Evolutionary conservation across 2,888 invertebrate species (phyloP), one percentile per base, ranked within the genome.

Genomic region (Odontocolon sp.): DNA sequence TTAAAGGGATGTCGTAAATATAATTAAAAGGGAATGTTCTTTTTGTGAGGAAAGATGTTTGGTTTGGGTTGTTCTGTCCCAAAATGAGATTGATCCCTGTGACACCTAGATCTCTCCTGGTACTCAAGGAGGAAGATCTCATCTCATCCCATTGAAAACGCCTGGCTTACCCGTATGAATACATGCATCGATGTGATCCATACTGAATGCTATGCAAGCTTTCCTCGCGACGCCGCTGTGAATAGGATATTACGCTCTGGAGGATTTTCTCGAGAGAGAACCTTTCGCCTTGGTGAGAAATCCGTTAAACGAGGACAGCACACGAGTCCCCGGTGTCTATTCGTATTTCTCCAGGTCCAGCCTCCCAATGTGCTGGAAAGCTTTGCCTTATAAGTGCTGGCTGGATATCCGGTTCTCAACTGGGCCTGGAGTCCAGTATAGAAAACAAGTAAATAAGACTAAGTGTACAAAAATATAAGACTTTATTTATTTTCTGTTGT

Each of bases 101-200:
- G 63, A 56, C 69, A 64, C 33, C 28, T 26, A 42, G 23, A 70
- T 61, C 52, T 61, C 40, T 23, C 23, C 11, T 68, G 9, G 16
- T 52, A 63, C 73, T 63, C 77, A 45, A 72, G 42, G 73, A 45
- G 61, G 50, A 47, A 31, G 52, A 78, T 70, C 74, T 78, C 67
- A 56, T 78, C 67, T 63, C 71, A 75, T 74, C 71, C 79, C 81
- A 84, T 85, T 84, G 80, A 83, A 83, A 82, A 81, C 52, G 66
- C 11, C 47, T 28, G 76, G 84, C 82, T 84, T 82, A 82, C 23
- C 78, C 73, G 79, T 78, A 86, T 86, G 86, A 85, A 86, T 86
- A 84, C 84, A 86, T 85, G 85, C 83, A 86, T 85, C 83, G 81
- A 81, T 76, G 68, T 76, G 85, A 84, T 81, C 81, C 81, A 73